These are phyloP conservation scores for Vollenhovia emeryi DNA, from an alignment of 1,140 invertebrate genomes.

Conservation along the genomic window DNA sequence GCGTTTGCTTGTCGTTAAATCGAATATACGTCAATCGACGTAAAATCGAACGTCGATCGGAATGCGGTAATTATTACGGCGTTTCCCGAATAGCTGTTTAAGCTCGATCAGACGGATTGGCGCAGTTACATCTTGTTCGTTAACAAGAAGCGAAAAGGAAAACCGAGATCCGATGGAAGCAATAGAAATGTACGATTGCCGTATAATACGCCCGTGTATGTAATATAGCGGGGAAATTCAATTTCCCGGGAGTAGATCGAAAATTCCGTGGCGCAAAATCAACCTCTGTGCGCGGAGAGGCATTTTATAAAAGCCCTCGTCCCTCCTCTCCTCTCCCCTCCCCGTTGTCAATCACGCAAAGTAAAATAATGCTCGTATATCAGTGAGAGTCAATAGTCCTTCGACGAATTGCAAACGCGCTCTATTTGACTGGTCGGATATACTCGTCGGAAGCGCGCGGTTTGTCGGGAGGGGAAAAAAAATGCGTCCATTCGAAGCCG, in stretches of 20 bases:
- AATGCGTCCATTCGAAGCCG: neutral
- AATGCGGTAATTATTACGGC: slow-evolving; percentile 5
- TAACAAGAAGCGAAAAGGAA: neutral
- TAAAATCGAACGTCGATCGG: neutral
- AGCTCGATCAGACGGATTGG: neutral
- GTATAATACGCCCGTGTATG: neutral
- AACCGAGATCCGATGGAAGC: neutral
- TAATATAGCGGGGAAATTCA: slow-evolving; percentile 41
- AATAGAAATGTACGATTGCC: slow-evolving; percentile 13
- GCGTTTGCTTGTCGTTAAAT: neutral
- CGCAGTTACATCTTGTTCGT: neutral
- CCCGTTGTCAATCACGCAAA: slow-evolving; percentile 25
- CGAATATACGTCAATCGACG: neutral
- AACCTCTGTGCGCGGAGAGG: neutral
- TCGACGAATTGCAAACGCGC: slow-evolving; percentile 23
- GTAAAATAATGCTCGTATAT: slow-evolving; percentile 50
- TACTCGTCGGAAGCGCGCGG: neutral
- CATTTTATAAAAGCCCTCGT: neutral
- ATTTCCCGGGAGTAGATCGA: neutral
- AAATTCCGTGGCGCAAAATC: neutral
- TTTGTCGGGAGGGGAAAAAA: neutral
- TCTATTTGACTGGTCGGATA: neutral
- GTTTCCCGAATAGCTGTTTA: neutral
- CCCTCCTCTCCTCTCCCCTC: neutral
- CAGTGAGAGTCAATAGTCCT: slow-evolving; percentile 28